Percentiles rank a stretch among this genome's conserved stretches.
Evolutionary conservation across 64 coral and sea anemone species (phyloP).

Genomic region (Actinia tenebrosa): DNA sequence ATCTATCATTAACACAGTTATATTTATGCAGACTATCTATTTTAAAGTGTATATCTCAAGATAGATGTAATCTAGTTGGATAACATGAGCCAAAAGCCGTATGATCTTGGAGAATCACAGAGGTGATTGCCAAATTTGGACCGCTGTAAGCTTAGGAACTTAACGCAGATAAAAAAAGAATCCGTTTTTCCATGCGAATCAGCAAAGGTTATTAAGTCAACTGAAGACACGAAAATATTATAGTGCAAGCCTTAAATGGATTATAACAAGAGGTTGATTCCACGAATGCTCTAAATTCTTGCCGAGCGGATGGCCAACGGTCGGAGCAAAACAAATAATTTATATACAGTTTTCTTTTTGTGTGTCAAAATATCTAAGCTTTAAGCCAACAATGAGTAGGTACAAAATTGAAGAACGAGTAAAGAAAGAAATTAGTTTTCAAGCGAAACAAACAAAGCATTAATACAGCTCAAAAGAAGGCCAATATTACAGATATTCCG

Average conservation of each 20-base stretch:
- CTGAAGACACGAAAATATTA: neutral
- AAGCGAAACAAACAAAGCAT: neutral
- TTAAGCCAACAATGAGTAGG: neutral
- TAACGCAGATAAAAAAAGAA: neutral
- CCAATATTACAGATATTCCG: neutral
- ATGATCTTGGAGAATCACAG: neutral
- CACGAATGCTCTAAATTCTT: neutral
- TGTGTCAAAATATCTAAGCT: neutral
- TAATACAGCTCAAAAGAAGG: neutral
- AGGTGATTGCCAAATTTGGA: slow-evolving; percentile 10
- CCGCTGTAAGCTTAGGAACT: neutral
- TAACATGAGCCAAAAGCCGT: neutral
- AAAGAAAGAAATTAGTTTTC: neutral
- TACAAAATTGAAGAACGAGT: neutral
- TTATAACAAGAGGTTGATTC: neutral
- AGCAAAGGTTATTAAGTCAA: neutral
- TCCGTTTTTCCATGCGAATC: neutral
- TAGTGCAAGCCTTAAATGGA: neutral
- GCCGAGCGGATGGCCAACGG: neutral
- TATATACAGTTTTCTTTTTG: neutral
- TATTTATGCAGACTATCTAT: neutral
- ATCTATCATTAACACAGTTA: neutral
- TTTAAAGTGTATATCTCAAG: neutral
- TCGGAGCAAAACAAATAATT: neutral
- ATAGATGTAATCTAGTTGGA: neutral